phyloP scores from a whole-genome alignment of 2,888 invertebrate species.

The Tryphoninae sp. region DNA sequence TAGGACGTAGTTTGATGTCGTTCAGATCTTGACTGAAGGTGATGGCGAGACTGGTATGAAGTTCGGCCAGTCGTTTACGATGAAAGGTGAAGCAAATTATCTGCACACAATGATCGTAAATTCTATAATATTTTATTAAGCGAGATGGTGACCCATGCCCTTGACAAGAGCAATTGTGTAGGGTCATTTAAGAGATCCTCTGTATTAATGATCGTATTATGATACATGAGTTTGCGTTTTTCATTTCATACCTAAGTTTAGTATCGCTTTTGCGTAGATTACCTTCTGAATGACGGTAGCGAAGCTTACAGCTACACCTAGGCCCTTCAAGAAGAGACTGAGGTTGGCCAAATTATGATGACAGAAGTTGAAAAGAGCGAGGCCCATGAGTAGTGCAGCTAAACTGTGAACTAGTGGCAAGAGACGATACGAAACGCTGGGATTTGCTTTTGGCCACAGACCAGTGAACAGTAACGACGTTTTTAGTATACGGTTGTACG shows the following conservation, averaged over 20 bases:
- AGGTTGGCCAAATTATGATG: constrained; percentile 51
- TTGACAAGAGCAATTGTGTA: not conserved
- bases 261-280: not conserved
- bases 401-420: constrained; percentile 25
- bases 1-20: constrained; percentile 22
- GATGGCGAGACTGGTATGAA: constrained; percentile 14
- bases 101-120: not conserved
- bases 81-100: constrained; percentile 29
- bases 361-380: constrained; percentile 57
- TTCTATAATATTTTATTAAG: not conserved
- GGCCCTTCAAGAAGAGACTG: constrained; percentile 52
- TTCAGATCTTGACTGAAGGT: constrained; percentile 39
- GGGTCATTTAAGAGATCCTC: no score
- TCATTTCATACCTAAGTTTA: no score
- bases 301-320: constrained; percentile 57
- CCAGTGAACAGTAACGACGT: constrained; percentile 44
- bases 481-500: constrained; percentile 41
- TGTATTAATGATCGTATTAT: no score
- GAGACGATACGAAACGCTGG: constrained; percentile 31
- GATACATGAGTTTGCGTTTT: no score
- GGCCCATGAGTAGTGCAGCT: constrained; percentile 3
- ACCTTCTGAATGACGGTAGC: constrained; percentile 47
- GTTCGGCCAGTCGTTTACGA: constrained; percentile 39
- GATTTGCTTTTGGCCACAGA: constrained; percentile 49
- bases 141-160: not conserved